A percentile compares a stretch with the other conserved stretches of the same genome.
phyloP scores from a whole-genome alignment of 2,888 invertebrate genomes.

The Anagyrus pseudococci region DNA sequence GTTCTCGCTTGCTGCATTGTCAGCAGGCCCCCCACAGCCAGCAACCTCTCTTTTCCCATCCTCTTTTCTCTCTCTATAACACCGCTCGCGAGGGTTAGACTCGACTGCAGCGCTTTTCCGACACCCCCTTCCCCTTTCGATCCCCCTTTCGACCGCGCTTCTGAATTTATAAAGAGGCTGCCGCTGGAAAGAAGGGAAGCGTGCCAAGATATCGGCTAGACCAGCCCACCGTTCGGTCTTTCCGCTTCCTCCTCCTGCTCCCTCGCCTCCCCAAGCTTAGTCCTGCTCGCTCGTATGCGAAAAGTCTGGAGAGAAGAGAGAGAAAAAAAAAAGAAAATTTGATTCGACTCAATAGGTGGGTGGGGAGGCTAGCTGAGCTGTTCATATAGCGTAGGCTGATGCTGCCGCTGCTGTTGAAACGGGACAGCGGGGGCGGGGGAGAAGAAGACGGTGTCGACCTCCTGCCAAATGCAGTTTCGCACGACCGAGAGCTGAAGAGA shows the following conservation, averaged over 20 bases:
- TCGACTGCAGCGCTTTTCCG: too few species aligned
- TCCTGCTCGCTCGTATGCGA: slow-evolving; percentile 1
- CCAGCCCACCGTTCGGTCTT: too few species aligned
- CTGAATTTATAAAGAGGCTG: slow-evolving; percentile 38
- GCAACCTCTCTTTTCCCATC: too few species aligned
- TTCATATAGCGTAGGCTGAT: too few species aligned
- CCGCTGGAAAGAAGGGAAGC: slow-evolving; percentile 17
- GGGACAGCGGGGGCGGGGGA: slow-evolving; percentile 2
- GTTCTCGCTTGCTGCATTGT: too few species aligned
- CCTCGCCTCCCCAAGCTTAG: background rate
- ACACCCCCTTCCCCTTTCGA: too few species aligned
- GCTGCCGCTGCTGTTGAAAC: too few species aligned
- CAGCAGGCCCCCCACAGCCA: too few species aligned
- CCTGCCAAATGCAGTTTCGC: slow-evolving; percentile 33
- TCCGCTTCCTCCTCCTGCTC: too few species aligned
- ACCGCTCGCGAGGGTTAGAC: too few species aligned
- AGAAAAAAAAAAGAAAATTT: slow-evolving; percentile 33
- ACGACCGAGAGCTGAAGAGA: background rate
- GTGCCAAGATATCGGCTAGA: slow-evolving; percentile 36
- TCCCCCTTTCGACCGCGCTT: slow-evolving; percentile 21
- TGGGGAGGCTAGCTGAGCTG: too few species aligned
- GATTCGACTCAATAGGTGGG: slow-evolving; percentile 30
- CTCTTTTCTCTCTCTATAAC: too few species aligned
- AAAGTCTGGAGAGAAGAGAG: background rate
- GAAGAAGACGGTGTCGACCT: background rate